These are phyloP conservation scores for Solenopsis invicta DNA, from an alignment of 1,140 invertebrate species.

Conservation along the genomic window DNA sequence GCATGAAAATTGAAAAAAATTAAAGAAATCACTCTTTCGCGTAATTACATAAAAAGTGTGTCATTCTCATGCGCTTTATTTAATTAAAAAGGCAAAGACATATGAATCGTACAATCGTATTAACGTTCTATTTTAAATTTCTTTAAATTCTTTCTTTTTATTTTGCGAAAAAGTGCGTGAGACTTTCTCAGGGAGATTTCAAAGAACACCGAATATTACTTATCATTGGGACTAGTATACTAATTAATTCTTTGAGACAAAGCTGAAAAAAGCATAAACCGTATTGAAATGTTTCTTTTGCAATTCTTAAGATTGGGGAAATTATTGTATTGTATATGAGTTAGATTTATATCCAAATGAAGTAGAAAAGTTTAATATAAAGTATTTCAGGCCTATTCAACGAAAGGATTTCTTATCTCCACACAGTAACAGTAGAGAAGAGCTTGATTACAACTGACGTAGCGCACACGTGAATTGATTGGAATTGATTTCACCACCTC, in stretches of 20 bases:
- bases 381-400: background rate
- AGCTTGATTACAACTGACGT: background rate
- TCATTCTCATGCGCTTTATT: conserved; percentile 36
- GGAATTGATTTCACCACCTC: background rate
- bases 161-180: background rate
- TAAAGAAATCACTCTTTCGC: conserved; percentile 28
- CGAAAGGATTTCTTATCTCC: background rate
- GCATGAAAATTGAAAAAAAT: conserved; percentile 50
- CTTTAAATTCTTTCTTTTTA: background rate
- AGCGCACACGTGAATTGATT: background rate
- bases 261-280: background rate
- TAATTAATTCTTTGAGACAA: background rate
- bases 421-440: background rate
- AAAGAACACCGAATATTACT: background rate
- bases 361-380: background rate
- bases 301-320: background rate
- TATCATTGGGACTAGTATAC: background rate
- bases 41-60: conserved; percentile 58
- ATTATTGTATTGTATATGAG: background rate
- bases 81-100: background rate
- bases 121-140: background rate
- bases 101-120: background rate
- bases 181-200: background rate
- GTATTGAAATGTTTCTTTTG: conserved; percentile 15
- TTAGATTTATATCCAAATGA: background rate